Evolutionary conservation across 1,140 invertebrate genomes (phyloP).

Genomic region (Heliothis virescens): DNA sequence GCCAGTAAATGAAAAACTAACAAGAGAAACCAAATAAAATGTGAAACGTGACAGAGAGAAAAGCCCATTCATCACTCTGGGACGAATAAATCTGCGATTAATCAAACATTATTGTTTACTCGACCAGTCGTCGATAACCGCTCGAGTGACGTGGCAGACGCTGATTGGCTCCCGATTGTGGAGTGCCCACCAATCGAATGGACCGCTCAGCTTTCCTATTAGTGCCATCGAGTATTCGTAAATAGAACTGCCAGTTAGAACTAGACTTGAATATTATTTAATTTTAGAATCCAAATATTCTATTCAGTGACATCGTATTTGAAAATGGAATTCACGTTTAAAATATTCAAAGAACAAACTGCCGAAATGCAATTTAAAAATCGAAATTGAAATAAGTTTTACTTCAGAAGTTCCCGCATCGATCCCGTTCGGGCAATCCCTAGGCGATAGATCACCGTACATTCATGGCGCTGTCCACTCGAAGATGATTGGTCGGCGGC

Average conservation of each 20-base stretch:
- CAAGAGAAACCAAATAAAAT: constrained; percentile 4
- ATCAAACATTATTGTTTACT: constrained; percentile 30
- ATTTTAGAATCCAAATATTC: not conserved
- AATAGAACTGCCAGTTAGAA: constrained; percentile 17
- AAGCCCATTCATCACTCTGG: constrained; percentile 25
- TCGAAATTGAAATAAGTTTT: constrained; percentile 10
- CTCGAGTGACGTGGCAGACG: constrained; percentile 5
- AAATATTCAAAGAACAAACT: not conserved
- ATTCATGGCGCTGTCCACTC: constrained; percentile 20
- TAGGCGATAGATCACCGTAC: not conserved
- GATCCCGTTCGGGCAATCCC: not conserved
- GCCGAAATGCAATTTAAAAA: constrained; percentile 3
- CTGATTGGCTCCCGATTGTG: constrained; percentile 6
- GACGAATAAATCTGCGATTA: constrained; percentile 28
- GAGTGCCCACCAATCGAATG: constrained; percentile 29
- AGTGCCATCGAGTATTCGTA: constrained; percentile 18
- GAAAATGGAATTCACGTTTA: too few relatives aligned
- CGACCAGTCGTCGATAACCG: constrained; percentile 9
- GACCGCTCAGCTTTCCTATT: constrained; percentile 1
- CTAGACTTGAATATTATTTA: not conserved
- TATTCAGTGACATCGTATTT: too few relatives aligned
- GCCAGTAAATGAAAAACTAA: constrained; percentile 16
- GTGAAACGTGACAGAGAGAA: constrained; percentile 18
- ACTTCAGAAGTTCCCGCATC: not conserved
- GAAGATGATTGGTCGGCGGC: constrained; percentile 18